A percentile compares a stretch with the other conserved stretches of the same genome.
These are phyloP conservation scores for Platyrinchus mystaceus DNA, from an alignment of 2,797 vertebrate genomes.

Conservation along the genomic window DNA sequence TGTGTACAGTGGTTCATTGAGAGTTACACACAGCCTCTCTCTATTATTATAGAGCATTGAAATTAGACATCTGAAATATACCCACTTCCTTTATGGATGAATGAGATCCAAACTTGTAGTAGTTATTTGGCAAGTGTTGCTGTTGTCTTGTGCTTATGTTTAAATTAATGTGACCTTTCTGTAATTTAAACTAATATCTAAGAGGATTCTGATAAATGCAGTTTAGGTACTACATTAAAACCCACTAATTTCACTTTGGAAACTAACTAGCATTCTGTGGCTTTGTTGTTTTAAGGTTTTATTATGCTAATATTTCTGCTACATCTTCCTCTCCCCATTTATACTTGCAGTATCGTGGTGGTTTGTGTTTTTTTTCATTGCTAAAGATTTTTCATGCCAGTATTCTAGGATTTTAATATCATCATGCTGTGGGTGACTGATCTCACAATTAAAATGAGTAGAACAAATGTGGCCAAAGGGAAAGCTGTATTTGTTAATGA, in stretches of 20 bases:
- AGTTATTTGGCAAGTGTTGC: slow-evolving; percentile 18
- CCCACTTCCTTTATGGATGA: slow-evolving; percentile 43
- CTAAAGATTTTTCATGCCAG: not conserved
- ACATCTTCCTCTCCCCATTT: not conserved
- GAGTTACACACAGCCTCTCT: not conserved
- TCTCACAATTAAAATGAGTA: not conserved
- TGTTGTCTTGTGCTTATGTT: slow-evolving; percentile 16
- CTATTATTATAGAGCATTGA: slow-evolving; percentile 21
- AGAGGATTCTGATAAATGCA: not conserved
- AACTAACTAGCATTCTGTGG: not conserved
- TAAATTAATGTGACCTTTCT: not conserved
- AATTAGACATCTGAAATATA: slow-evolving; percentile 50
- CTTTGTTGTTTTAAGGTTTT: not conserved
- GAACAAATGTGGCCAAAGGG: not conserved
- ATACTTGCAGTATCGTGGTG: not conserved
- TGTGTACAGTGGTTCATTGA: slow-evolving; percentile 30
- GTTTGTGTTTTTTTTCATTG: not conserved
- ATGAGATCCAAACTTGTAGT: slow-evolving; percentile 21
- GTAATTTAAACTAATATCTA: not conserved
- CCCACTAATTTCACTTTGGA: not conserved
- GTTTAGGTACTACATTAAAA: not conserved
- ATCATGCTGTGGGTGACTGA: not conserved
- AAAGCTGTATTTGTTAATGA: not conserved
- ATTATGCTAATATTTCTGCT: not conserved
- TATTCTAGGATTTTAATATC: not conserved